These are phyloP conservation scores for Erynnis tages DNA, from an alignment of 2,888 invertebrate genomes.

Conservation along the genomic window DNA sequence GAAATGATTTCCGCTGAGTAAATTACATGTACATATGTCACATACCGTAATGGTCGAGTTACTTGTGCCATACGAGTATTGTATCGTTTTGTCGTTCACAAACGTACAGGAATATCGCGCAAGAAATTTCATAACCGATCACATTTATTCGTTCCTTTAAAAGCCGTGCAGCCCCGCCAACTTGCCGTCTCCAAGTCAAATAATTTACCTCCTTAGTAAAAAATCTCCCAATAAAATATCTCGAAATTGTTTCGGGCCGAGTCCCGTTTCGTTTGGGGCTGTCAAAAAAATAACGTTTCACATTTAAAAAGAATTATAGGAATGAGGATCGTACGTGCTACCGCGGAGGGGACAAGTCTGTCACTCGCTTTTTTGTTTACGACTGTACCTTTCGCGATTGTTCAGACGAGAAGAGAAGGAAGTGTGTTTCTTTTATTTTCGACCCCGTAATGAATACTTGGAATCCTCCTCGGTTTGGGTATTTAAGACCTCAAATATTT, in stretches of 20 bases:
- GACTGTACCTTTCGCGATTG: constrained; percentile 25
- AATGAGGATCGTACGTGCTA: constrained; percentile 60
- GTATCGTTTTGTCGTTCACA: background rate
- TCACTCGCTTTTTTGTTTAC: constrained; percentile 28
- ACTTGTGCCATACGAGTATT: too few relatives aligned
- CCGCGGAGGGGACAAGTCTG: constrained; percentile 36
- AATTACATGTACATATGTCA: too few relatives aligned
- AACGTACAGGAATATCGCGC: background rate
- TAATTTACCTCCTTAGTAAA: constrained; percentile 27
- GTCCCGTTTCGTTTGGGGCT: constrained; percentile 47
- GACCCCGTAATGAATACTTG: constrained; percentile 25
- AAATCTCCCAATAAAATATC: constrained; percentile 44
- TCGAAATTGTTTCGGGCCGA: constrained; percentile 51
- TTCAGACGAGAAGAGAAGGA: constrained; percentile 22
- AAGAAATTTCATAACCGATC: constrained; percentile 15
- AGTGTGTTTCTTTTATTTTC: constrained; percentile 24
- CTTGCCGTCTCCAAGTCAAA: constrained; percentile 14
- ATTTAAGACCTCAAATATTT: constrained; percentile 26
- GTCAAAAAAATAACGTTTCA: constrained; percentile 74
- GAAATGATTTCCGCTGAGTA: too few relatives aligned
- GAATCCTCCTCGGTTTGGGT: constrained; percentile 22
- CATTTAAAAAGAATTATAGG: constrained; percentile 74
- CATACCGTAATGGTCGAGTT: too few relatives aligned
- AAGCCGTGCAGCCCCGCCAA: constrained; percentile 1
- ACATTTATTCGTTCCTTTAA: constrained; percentile 5